phyloP scores from a whole-genome alignment of 2,888 invertebrate species.

The Celastrina argiolus region DNA sequence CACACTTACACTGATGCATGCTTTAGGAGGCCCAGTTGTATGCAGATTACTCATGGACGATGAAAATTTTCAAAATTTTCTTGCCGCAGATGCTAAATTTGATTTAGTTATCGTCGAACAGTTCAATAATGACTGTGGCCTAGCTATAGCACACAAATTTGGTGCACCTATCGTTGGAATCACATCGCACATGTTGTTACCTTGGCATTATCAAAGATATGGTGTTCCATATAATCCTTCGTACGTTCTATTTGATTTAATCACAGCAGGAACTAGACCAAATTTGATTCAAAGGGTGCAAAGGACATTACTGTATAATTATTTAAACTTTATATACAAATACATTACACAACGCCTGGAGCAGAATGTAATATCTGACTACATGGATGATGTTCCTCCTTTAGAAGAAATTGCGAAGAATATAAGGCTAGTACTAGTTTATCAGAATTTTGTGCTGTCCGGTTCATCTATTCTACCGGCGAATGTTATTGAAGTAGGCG shows the following conservation, averaged over 20 bases:
- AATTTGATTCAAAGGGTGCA: conserved; percentile 53
- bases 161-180: conserved; percentile 79
- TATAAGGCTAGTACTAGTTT: conserved; percentile 75
- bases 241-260: conserved; percentile 71
- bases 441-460: conserved; percentile 78
- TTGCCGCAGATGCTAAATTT: conserved; percentile 67
- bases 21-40: conserved; percentile 27
- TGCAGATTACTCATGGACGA: conserved; percentile 56
- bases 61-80: conserved; percentile 52
- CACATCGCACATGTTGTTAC: conserved; percentile 77
- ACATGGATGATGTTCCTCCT: conserved; percentile 69
- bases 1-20: conserved; percentile 27
- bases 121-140: conserved; percentile 84
- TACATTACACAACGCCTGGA: conserved; percentile 50
- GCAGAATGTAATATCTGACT: conserved; percentile 35
- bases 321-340: conserved; percentile 45
- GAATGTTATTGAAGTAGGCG: conserved; percentile 80
- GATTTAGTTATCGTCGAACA: conserved; percentile 83
- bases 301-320: conserved; percentile 44
- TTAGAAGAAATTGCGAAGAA: conserved; percentile 72
- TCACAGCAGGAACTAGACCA: conserved; percentile 62
- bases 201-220: conserved; percentile 76
- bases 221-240: conserved; percentile 78
- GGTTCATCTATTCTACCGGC: conserved; percentile 76
- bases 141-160: conserved; percentile 80